Evolutionary conservation across 1,140 invertebrate species (phyloP), one percentile per base, ranked within the genome.

Genomic region (Eufriesea mexicana): DNA sequence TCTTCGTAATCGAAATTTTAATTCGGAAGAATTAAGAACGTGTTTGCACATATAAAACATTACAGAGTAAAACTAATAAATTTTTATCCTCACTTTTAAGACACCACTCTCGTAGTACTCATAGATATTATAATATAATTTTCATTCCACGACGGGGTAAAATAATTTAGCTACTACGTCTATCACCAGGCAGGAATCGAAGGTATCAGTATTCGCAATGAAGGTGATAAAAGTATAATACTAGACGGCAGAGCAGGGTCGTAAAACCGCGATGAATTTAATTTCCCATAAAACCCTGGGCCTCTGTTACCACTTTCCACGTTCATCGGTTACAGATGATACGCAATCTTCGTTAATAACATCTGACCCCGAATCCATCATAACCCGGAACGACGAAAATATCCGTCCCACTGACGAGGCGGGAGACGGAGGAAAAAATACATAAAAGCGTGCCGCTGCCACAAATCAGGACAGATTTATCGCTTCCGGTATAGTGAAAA

Each of bases 401-500:
- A 35, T 61, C 14, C 23, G 7, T 45, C 18, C 8, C 5, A 20
- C 7, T 42, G 1, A 5, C 9, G 28, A 47, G n/a, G 42, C 20
- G 45, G 28, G 18, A 5, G 49, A 61, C 12, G 0, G 0, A 23
- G 0, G 5, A 25, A 20, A 74, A 9, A 61, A 51, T 45, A 2
- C 16, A 45, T 45, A 28, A 42, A 73, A 42, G 5, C 23, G 54
- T 57, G 14, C 6, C 70, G 51, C 42, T 1, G 8, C 59, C 45
- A 64, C 25, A n/a, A 51, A 64, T 28, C 74, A 28, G 74, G 10
- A 2, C 25, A 35, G 14, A 51, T 76, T 51, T 64, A 76, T 76
- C 47, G 74, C 59, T 76, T 76, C 59, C 74, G 74, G 45, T 49
- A 75, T 25, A 35, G 28, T 57, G 35, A 67, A 18, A 54, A 67